Evolutionary conservation across 2,888 invertebrate genomes (phyloP).

Genomic region (Amiota mariae): DNA sequence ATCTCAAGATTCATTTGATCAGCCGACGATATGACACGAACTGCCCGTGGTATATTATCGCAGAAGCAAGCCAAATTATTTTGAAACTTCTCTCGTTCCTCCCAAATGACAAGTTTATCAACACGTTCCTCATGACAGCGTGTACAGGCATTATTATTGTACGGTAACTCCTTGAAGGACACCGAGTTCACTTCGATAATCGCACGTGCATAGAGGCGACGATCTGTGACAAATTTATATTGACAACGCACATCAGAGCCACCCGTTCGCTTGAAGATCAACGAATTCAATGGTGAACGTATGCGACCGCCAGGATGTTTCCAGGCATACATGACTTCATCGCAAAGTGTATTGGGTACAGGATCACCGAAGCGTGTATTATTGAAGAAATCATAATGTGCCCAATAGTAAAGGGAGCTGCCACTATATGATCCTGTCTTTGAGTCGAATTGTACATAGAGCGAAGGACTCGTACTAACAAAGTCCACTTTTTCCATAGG

Average conservation of each 20-base stretch:
- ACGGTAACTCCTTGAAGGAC: conserved; percentile 88
- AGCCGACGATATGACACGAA: conserved; percentile 84
- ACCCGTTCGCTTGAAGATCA: conserved; percentile 87
- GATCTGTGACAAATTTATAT: conserved; percentile 88
- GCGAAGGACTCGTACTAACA: conserved; percentile 88
- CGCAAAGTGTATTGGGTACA: conserved; percentile 86
- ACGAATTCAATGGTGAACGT: conserved; percentile 88
- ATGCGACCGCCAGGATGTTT: conserved; percentile 83
- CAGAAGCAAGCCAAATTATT: conserved; percentile 85
- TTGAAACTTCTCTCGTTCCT: conserved; percentile 79
- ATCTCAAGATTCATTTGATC: conserved; percentile 87
- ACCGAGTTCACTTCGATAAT: conserved; percentile 83
- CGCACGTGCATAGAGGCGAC: conserved; percentile 85
- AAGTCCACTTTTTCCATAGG: conserved; percentile 96
- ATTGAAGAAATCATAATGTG: conserved; percentile 94
- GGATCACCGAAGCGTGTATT: conserved; percentile 90
- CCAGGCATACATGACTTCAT: conserved; percentile 91
- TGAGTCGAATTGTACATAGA: conserved; percentile 91
- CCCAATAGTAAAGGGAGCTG: conserved; percentile 95
- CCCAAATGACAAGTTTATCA: conserved; percentile 88
- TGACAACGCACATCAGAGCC: conserved; percentile 86
- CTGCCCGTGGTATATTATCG: conserved; percentile 78
- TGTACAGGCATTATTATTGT: conserved; percentile 86
- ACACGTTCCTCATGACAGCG: conserved; percentile 90
- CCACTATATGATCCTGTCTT: conserved; percentile 94